Base-by-base conservation (phyloP, 2,888 invertebrate genomes). In the Drosophila yooni region DNA sequence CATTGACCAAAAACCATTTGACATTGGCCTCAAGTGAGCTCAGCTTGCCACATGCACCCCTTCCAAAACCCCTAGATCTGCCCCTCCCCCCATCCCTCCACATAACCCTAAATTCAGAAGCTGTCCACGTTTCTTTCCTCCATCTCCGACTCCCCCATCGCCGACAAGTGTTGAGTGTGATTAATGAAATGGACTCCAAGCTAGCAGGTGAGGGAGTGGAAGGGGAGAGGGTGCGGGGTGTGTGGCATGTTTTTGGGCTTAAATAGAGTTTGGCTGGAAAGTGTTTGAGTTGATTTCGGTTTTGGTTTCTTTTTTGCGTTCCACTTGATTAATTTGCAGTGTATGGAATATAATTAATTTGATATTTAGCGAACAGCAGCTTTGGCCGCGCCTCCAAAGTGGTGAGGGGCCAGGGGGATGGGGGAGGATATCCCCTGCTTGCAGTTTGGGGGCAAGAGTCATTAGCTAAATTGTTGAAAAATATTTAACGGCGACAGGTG, bases 291-390 rank as follows among this genome's bases (percentile, higher is more conserved):
- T 74, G 81, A 80, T 80, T 83, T 82, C 80, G 86, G 77, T 72
- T 66, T 73, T 38, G 63, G 60, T 25, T 25, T 4, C 1, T 25
- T 46, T 46, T 46, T 46, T 25, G 52, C 74, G 76, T 69, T 61
- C 60, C 86, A 78, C 81, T 85, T 88, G 89, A 88, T 88, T 89
- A 89, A 88, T 88, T 88, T 86, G 46, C 83, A 70, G 74, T 88
- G 87, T 88, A 89, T 83, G 85, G 71, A 79, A 88, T 85, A 88
- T 89, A 88, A 88, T 88, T 89, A 88, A 88, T 88, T 88, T 89
- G 75, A 72, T 79, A 89, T 89, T 84, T 86, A 74, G 81, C 70
- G 68, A 71, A 46, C 15, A 46, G 25, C 46, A 46, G 25, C 15
- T 25, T 46, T 46, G 25, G 25, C 29, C 38, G 40, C 56, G 31